phyloP scores from a whole-genome alignment of 92 coral and sea anemone genomes.

The Metridium senile region DNA sequence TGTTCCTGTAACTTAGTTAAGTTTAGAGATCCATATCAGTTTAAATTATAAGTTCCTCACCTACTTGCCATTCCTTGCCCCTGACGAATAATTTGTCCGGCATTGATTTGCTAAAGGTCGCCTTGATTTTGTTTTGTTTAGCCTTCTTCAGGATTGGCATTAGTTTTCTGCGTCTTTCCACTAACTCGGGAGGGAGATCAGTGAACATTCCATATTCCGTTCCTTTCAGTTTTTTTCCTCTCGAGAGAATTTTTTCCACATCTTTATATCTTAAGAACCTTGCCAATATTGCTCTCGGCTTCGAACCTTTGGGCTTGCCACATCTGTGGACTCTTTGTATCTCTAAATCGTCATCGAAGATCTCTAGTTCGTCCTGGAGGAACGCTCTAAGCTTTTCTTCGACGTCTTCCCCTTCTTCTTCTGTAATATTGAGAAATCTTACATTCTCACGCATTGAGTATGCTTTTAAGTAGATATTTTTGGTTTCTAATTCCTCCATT shows the following conservation, averaged over 20 bases:
- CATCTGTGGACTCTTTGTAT: conserved; percentile 17
- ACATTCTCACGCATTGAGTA: conserved; percentile 34
- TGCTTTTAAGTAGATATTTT: conserved; percentile 12
- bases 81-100: conserved; percentile 12
- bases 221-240: conserved; percentile 25
- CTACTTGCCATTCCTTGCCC: conserved; percentile 29
- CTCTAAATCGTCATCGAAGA: conserved; percentile 6
- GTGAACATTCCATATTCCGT: conserved; percentile 20
- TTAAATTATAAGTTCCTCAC: conserved; percentile 17
- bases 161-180: conserved; percentile 3
- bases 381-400: conserved; percentile 14
- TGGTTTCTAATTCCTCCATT: conserved; percentile 8
- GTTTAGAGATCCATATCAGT: background rate
- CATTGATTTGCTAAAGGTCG: background rate
- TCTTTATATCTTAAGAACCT: conserved; percentile 40
- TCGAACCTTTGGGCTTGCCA: background rate
- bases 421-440: conserved; percentile 19
- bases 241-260: conserved; percentile 18
- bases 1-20: too few relatives aligned
- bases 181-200: conserved; percentile 32
- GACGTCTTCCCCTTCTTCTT: conserved; percentile 23
- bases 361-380: conserved; percentile 23
- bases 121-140: background rate
- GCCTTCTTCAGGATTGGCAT: conserved; percentile 5
- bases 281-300: conserved; percentile 33